These are phyloP conservation scores for Pangasius larnaudii DNA, from an alignment of 2,797 vertebrate species.

Conservation along the genomic window DNA sequence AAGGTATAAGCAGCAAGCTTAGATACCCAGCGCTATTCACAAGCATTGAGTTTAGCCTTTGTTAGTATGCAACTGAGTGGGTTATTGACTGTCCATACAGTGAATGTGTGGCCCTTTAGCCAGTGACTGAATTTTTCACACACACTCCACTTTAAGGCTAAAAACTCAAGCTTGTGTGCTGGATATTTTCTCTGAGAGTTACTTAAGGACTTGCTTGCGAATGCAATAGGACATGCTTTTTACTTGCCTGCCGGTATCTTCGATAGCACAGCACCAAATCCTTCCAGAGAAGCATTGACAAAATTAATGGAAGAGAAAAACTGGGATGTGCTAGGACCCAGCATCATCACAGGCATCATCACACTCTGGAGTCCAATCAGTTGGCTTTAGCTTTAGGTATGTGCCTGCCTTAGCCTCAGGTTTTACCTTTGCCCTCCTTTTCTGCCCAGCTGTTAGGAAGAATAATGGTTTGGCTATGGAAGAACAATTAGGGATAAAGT, in stretches of 20 bases:
- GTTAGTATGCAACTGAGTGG: too few species aligned
- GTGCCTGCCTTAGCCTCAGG: background rate
- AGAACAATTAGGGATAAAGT: constrained; percentile 39
- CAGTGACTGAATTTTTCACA: too few species aligned
- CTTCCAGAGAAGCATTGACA: background rate
- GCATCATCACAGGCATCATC: background rate
- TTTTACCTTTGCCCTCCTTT: constrained; percentile 5
- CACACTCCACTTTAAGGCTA: too few species aligned
- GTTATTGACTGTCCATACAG: too few species aligned
- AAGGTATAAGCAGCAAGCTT: too few species aligned
- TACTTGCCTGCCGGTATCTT: background rate
- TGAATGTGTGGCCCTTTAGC: too few species aligned
- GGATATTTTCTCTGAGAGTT: background rate
- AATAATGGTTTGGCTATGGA: background rate
- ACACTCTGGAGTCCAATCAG: constrained; percentile 33
- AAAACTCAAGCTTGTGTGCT: background rate
- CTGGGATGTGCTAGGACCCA: background rate
- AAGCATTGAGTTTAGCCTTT: too few species aligned
- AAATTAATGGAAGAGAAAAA: background rate
- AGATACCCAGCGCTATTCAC: too few species aligned
- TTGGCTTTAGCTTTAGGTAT: background rate
- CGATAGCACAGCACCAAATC: background rate
- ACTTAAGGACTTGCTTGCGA: constrained; percentile 11
- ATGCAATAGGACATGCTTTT: background rate
- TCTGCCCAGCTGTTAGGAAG: constrained; percentile 30